phyloP scores from a whole-genome alignment of 1,140 invertebrate genomes.

The Bathynomus jamesi region DNA sequence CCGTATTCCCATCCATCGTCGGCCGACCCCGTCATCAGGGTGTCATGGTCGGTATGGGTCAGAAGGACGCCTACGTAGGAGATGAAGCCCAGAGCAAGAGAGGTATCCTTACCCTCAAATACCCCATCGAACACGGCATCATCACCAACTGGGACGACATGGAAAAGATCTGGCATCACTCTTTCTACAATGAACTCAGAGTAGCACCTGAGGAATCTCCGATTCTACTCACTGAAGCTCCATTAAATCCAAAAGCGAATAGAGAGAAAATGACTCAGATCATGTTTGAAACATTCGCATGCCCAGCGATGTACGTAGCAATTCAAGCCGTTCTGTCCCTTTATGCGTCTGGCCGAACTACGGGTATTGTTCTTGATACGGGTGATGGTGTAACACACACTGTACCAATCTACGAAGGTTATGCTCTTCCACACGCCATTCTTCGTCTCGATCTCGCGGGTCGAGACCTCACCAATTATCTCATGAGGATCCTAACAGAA shows the following conservation, averaged over 20 bases:
- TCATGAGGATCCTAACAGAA: slow-evolving; percentile 85
- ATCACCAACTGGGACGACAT: slow-evolving; percentile 97
- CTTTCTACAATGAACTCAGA: slow-evolving; percentile 89
- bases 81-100: too few species aligned
- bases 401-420: slow-evolving; percentile 46
- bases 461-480: slow-evolving; percentile 78
- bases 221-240: slow-evolving; percentile 82
- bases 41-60: too few species aligned
- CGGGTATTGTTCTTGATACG: slow-evolving; percentile 83
- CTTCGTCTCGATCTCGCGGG: slow-evolving; percentile 78
- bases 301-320: slow-evolving; percentile 84
- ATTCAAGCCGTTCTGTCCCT: slow-evolving; percentile 85
- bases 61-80: too few species aligned
- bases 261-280: slow-evolving; percentile 64
- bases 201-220: slow-evolving; percentile 90
- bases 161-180: slow-evolving; percentile 96
- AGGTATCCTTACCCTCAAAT: slow-evolving; percentile 83
- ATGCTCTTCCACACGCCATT: slow-evolving; percentile 50
- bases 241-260: slow-evolving; percentile 84
- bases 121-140: slow-evolving; percentile 90
- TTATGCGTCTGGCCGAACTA: slow-evolving; percentile 88
- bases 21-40: too few species aligned
- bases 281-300: slow-evolving; percentile 91
- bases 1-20: slow-evolving; percentile 57
- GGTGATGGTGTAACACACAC: slow-evolving; percentile 83